Evolutionary conservation across 2,113 vertebrate genomes (phyloP), one percentile per base, ranked within the genome.

Genomic region (Megaceryle torquata): DNA sequence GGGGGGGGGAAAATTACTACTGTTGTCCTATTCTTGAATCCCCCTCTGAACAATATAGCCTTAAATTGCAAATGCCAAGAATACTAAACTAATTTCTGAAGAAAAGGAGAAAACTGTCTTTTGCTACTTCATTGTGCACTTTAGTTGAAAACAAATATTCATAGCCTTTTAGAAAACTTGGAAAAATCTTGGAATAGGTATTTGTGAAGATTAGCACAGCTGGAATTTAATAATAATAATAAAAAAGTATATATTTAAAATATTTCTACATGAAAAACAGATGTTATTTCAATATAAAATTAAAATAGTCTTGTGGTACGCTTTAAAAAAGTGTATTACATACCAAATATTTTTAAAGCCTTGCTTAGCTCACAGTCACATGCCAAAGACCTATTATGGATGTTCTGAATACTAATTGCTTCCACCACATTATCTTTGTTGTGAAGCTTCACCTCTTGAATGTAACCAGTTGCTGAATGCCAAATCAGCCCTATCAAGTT

Each of bases 371-470:
- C 44, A 59, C 88, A 61, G 50, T 43, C 53, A 48, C 9, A 70
- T 54, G 76, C 61, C 68, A 44, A 43, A 89, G n/a, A 75, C 81
- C 90, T 80, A 2, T 77, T 86, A 50, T 5, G 54, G 72, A 59
- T 85, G 76, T 61, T 89, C 75, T 78, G 78, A 71, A 75, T 67
- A 4, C 64, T 82, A 83, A 95, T 93, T 94, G 54, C 61, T 96
- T 92, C 89, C 44, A 82, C 44, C 46, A 64, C 50, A 56, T 76
- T 31, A 50, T 94, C 86, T 95, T 90, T 78, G 68, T 53, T 83
- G 35, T 75, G 63, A 71, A 87, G 59, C 78, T 94, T 95, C 77
- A 86, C 65, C 70, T 89, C 76, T 21, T 78, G 76, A 86, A 75
- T 64, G 37, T 57, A 83, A 69, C 57, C 39, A 41, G 82, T 68